Base-by-base conservation (phyloP, 2,888 invertebrate species). In the Polydesmus complanatus region DNA sequence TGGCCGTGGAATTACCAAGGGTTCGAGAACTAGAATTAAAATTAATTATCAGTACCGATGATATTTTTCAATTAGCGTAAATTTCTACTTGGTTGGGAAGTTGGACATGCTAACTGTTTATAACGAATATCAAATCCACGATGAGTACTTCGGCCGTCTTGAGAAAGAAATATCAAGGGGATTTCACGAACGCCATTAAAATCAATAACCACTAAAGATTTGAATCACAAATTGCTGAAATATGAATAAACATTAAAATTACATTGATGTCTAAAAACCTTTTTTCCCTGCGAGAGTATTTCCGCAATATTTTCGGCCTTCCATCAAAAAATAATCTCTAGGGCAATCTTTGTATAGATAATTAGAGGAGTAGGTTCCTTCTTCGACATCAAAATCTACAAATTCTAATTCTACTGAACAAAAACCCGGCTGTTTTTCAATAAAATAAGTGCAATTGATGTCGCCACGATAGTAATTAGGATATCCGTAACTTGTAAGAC, bases 351-450 rank as follows among this genome's bases (percentile, higher is more conserved):
- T 37, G 37, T 37, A 37, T 14, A 37, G 14, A 14, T 37, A 37
- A 37, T 37, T 37, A 18, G 54, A 48, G 1, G 26, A 11, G 8
- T 61, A 37, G 11, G 54, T 56, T 48, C 63, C 64, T 37, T 63
- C 59, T n/a, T 61, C 61, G 11, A 65, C 60, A 37, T 57, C 56
- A 50, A 68, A 68, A 27, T 67, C 64, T n/a, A 66, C 64, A 52
- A 68, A 68, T 14, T 66, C 64, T 21, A 68, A 58, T n/a, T 66
- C 61, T 3, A 68, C 64, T 18, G 63, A 56, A 56, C 68, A 68
- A 56, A 64, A 61, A 27, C 65, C 67, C 2, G 66, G 67, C 22
- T 64, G 60, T 49, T 63, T 56, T 56, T 65, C 63, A 26, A 67
- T 61, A 19, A 67, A 56, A 56, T 67, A 67, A 18, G 66, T 63